Conservation (phyloP, 2,113 vertebrate genomes). For the Brienomyrus brachyistius region DNA sequence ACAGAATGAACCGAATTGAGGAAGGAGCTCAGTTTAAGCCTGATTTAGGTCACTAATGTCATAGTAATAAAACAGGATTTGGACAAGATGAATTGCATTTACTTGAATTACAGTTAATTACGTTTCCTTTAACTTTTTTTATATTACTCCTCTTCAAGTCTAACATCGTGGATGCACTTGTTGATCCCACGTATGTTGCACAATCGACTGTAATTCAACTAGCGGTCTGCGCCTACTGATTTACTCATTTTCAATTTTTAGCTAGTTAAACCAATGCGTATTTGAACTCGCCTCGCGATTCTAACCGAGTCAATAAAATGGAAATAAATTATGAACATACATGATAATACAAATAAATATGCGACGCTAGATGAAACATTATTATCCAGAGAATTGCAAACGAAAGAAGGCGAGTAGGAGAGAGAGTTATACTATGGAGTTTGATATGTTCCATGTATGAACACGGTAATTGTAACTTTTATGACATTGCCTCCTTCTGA, state of each 20-base stretch:
- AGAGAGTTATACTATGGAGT: not conserved
- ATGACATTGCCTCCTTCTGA: not conserved
- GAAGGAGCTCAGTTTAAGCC: not conserved
- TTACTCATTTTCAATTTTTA: not conserved
- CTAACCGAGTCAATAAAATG: not conserved
- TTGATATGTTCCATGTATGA: not conserved
- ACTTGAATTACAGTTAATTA: not conserved
- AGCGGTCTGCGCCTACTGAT: not conserved
- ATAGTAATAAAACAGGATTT: not conserved
- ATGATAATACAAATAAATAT: not conserved
- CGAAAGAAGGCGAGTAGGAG: not conserved
- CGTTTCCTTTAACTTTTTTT: not conserved
- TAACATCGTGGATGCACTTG: not conserved
- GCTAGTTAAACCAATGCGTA: not conserved
- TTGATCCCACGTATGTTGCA: not conserved
- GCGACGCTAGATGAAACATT: not conserved
- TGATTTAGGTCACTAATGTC: not conserved
- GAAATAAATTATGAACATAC: not conserved
- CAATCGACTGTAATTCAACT: not conserved
- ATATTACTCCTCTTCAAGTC: not conserved
- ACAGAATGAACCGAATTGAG: constrained; percentile 32
- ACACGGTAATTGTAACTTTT: not conserved
- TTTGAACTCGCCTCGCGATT: not conserved
- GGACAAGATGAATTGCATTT: not conserved
- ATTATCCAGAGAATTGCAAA: not conserved